Conservation (phyloP, 2,888 invertebrate species). For the Diarsia dahlii region DNA sequence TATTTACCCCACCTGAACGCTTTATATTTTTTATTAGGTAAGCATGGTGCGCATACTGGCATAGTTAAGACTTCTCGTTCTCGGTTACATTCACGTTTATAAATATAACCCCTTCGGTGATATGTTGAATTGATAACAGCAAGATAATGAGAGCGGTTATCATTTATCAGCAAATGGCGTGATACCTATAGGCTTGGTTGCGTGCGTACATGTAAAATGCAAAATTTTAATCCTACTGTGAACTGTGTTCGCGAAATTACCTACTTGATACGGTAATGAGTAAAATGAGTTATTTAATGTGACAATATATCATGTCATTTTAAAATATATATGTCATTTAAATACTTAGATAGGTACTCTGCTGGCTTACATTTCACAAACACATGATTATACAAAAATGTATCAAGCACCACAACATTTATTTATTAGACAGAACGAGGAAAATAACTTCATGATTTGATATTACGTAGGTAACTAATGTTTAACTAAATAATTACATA, state of each 20-base stretch:
- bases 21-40: neutral
- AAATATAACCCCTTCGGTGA: constrained; percentile 48
- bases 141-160: constrained; percentile 66
- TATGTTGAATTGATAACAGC: constrained; percentile 58
- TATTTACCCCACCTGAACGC: neutral
- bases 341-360: neutral
- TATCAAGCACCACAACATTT: constrained; percentile 4
- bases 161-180: constrained; percentile 68
- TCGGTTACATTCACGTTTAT: constrained; percentile 44
- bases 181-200: constrained; percentile 51
- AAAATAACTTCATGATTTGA: constrained; percentile 44
- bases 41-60: constrained; percentile 1
- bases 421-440: constrained; percentile 43
- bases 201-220: constrained; percentile 44
- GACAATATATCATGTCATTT: constrained; percentile 10
- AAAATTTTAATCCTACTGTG: constrained; percentile 27
- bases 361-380: constrained; percentile 30
- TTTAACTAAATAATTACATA: constrained; percentile 26
- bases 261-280: neutral
- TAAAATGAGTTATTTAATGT: neutral
- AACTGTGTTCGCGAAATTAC: constrained; percentile 4
- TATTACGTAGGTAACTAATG: constrained; percentile 16
- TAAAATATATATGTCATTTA: constrained; percentile 14
- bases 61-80: constrained; percentile 22
- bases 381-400: constrained; percentile 17